These are phyloP conservation scores for Druceiella hillmani DNA, from an alignment of 2,888 invertebrate species.

Conservation along the genomic window DNA sequence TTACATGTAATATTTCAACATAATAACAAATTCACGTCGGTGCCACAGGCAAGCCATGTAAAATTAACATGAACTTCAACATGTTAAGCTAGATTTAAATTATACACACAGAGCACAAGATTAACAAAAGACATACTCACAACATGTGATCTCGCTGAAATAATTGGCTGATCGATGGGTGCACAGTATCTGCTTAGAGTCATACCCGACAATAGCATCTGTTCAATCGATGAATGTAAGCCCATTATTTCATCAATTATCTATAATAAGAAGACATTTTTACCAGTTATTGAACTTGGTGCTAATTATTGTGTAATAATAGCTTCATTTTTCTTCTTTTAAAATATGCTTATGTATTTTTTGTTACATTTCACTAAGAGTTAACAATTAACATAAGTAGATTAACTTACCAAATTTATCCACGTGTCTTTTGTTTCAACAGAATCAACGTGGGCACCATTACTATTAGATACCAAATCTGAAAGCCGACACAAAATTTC, in stretches of 20 bases:
- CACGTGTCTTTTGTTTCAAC: constrained; percentile 29
- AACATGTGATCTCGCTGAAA: constrained; percentile 51
- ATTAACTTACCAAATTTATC: constrained; percentile 34
- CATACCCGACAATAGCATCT: constrained; percentile 41
- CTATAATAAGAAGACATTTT: no score
- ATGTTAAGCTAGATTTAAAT: no score
- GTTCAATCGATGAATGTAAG: constrained; percentile 40
- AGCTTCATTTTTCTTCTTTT: no score
- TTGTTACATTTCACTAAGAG: background rate
- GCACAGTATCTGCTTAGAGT: constrained; percentile 41
- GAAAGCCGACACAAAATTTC: constrained; percentile 37
- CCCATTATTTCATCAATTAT: constrained; percentile 35
- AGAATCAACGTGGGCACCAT: constrained; percentile 32
- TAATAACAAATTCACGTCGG: no score
- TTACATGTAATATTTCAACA: no score
- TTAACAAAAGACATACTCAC: constrained; percentile 32
- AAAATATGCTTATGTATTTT: no score
- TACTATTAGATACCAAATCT: constrained; percentile 33
- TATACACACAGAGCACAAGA: no score
- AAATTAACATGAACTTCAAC: no score
- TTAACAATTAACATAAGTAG: background rate
- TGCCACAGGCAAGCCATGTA: no score
- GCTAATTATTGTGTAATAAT: no score
- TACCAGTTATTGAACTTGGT: no score
- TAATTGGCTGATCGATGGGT: constrained; percentile 38